Conservation (phyloP, 2,113 vertebrate species). For the Psephotus haematonotus region DNA sequence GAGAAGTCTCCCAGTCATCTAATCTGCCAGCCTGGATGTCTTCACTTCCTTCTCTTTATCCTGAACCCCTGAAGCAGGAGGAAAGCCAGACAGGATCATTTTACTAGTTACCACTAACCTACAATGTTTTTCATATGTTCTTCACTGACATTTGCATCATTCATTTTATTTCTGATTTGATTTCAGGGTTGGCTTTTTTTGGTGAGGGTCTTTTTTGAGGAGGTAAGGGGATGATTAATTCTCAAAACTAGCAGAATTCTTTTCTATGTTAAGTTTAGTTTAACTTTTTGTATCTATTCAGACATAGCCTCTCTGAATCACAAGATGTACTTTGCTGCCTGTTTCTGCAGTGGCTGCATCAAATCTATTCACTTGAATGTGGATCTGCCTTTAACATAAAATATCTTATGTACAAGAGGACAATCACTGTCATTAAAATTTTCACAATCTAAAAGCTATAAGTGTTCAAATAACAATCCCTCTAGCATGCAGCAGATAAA, state of each 20-base stretch:
- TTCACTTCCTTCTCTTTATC: background rate
- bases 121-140: background rate
- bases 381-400: background rate
- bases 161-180: background rate
- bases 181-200: background rate
- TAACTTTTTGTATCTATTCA: background rate
- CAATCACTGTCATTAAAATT: background rate
- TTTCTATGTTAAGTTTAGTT: background rate
- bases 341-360: background rate
- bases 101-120: background rate
- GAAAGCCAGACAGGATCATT: background rate
- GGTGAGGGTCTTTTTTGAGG: background rate
- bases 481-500: background rate
- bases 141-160: background rate
- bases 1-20: background rate
- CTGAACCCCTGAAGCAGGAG: background rate
- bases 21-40: background rate
- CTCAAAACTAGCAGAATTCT: background rate
- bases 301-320: background rate
- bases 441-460: conserved; percentile 3
- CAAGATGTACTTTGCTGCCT: background rate
- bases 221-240: background rate
- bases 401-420: background rate
- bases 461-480: conserved; percentile 2
- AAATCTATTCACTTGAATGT: background rate